Evolutionary conservation across 2,888 invertebrate species (phyloP).

Genomic region (Trilocha varians): DNA sequence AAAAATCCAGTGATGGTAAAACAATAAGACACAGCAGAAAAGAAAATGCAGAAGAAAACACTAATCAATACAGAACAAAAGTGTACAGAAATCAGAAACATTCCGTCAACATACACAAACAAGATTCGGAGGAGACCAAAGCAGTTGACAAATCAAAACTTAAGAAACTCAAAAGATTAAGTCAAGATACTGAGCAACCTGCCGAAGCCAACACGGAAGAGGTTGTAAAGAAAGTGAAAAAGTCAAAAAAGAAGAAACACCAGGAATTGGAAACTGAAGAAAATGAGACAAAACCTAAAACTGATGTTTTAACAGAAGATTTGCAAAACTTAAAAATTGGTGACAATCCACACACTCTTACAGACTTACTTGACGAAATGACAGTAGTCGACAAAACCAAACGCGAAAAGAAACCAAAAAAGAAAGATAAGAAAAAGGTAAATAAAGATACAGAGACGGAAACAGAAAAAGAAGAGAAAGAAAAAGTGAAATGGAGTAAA

Average conservation of each 20-base stretch:
- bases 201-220: slow-evolving; percentile 16
- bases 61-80: slow-evolving; percentile 14
- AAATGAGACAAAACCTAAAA: slow-evolving; percentile 35
- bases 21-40: slow-evolving; percentile 5
- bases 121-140: neutral
- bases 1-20: slow-evolving; percentile 18
- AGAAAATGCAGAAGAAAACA: slow-evolving; percentile 13
- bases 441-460: slow-evolving; percentile 27
- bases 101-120: neutral
- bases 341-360: slow-evolving; percentile 51
- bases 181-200: slow-evolving; percentile 13
- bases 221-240: slow-evolving; percentile 18
- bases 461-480: slow-evolving; percentile 27
- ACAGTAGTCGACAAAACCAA: slow-evolving; percentile 49
- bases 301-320: slow-evolving; percentile 40
- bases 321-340: slow-evolving; percentile 52
- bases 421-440: slow-evolving; percentile 18
- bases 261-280: slow-evolving; percentile 18
- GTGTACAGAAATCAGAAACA: slow-evolving; percentile 3
- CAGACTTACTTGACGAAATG: slow-evolving; percentile 54
- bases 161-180: slow-evolving; percentile 10
- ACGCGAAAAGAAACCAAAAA: slow-evolving; percentile 8
- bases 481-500: slow-evolving; percentile 51
- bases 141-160: slow-evolving; percentile 11
- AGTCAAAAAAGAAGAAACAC: slow-evolving; percentile 40